Conservation (phyloP, 53 echinoderm and acorn worm species). For the Holothuria scabra region DNA sequence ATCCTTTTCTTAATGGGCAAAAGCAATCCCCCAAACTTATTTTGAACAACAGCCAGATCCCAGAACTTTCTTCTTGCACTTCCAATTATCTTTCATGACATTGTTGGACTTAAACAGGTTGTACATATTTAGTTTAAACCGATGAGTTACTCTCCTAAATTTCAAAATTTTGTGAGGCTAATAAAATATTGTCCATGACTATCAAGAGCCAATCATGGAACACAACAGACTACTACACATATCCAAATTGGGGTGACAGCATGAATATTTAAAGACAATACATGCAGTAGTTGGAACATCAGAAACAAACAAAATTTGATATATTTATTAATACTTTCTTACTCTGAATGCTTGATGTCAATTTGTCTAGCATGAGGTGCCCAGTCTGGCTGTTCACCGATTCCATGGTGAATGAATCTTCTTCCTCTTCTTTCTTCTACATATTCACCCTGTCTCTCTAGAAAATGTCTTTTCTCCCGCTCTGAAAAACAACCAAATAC, state of each 20-base stretch:
- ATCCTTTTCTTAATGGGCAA: too few relatives aligned
- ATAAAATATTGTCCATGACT: too few relatives aligned
- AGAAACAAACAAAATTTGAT: background rate
- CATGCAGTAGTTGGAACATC: background rate
- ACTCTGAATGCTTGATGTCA: constrained; percentile 84
- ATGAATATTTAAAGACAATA: background rate
- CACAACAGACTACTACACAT: too few relatives aligned
- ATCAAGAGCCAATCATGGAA: too few relatives aligned
- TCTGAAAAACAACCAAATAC: constrained; percentile 43
- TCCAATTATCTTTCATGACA: too few relatives aligned
- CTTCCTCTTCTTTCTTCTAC: constrained; percentile 65
- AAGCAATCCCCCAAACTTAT: too few relatives aligned
- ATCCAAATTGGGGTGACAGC: background rate
- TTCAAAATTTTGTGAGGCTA: too few relatives aligned
- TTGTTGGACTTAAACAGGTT: too few relatives aligned
- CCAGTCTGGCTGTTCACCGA: constrained; percentile 86
- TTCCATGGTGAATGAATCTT: constrained; percentile 65
- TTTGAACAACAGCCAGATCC: too few relatives aligned
- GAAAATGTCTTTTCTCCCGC: constrained; percentile 81
- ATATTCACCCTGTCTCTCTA: constrained; percentile 65
- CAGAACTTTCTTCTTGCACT: too few relatives aligned
- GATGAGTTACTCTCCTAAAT: too few relatives aligned
- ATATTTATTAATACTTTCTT: background rate
- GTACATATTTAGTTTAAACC: background rate
- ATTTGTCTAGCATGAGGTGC: constrained; percentile 71